Conservation (phyloP, 2,797 vertebrate genomes). For the Diceros bicornis region DNA sequence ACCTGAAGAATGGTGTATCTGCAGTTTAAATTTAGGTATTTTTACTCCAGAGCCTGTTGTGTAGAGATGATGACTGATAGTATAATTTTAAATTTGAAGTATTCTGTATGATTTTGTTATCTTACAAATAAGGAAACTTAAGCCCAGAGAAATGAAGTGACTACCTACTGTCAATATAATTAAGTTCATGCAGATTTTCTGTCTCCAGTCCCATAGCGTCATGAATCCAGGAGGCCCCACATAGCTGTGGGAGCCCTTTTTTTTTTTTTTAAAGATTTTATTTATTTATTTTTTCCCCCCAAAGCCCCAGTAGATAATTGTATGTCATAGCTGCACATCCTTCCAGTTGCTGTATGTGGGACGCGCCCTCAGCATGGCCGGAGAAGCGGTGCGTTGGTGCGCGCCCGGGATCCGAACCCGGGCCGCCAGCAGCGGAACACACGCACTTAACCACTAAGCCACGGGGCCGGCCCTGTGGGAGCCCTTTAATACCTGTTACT, state of each 20-base stretch:
- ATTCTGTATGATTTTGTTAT: not conserved
- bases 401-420: no score
- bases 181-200: not conserved
- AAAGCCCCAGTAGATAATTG: no score
- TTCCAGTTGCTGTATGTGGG: no score
- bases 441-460: no score
- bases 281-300: no score
- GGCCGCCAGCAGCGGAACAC: no score
- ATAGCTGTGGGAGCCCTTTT: conserved; percentile 12
- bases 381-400: no score
- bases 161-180: no score
- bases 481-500: conserved; percentile 63
- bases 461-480: no score
- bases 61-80: not conserved
- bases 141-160: not conserved
- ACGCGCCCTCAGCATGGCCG: no score
- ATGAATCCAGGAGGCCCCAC: not conserved
- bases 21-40: not conserved
- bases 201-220: not conserved
- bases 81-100: not conserved
- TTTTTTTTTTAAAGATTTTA: no score
- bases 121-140: not conserved
- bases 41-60: not conserved
- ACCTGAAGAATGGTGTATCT: not conserved
- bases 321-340: no score